phyloP scores from a whole-genome alignment of 1,140 invertebrate species.

The Magallana ariakensis region DNA sequence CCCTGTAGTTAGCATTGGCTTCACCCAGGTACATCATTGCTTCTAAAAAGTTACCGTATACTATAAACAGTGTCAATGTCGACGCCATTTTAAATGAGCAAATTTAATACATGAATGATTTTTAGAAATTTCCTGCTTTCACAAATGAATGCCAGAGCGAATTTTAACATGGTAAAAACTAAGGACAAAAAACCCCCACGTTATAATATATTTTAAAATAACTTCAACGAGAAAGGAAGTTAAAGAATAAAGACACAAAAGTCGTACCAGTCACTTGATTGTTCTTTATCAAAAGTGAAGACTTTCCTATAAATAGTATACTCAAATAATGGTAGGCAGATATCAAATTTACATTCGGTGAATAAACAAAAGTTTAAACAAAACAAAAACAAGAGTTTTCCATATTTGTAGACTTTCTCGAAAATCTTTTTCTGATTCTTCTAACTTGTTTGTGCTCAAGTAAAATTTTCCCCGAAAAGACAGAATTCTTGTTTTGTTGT shows the following conservation, averaged over 20 bases:
- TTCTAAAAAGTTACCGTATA: neutral
- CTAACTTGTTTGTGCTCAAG: neutral
- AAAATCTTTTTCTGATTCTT: neutral
- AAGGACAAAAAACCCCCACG: too few species aligned
- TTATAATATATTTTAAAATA: too few species aligned
- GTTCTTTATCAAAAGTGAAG: neutral
- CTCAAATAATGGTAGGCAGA: neutral
- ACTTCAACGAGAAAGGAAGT: too few species aligned
- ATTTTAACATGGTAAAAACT: too few species aligned
- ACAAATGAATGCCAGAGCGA: too few species aligned
- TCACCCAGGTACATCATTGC: neutral
- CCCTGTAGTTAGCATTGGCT: neutral
- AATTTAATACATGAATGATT: too few species aligned
- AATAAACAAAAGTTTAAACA: too few species aligned
- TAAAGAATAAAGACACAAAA: too few species aligned
- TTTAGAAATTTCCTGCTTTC: too few species aligned
- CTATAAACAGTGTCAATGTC: too few species aligned
- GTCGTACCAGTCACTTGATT: too few species aligned
- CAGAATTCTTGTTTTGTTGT: neutral
- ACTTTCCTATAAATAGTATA: neutral
- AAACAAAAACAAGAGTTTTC: neutral
- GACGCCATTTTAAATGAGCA: too few species aligned
- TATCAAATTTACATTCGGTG: neutral
- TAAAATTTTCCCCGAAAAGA: neutral
- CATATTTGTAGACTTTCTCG: neutral